A percentile compares a stretch with the other conserved stretches of the same genome.
phyloP scores from a whole-genome alignment of 1,140 invertebrate species.

The Stenopsyche tienmushanensis region DNA sequence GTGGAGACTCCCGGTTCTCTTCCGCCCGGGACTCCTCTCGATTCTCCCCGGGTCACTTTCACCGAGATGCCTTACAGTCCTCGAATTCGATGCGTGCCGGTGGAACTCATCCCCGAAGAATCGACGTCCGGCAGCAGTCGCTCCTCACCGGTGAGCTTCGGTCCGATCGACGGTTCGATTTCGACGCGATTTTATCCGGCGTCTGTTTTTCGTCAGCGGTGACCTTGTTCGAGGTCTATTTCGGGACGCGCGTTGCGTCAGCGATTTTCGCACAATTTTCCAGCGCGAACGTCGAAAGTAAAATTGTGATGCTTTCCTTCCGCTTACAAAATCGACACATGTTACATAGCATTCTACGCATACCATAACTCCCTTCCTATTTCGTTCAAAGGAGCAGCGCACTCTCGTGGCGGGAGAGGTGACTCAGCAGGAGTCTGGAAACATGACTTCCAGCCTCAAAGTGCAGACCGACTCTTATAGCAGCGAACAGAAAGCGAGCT shows the following conservation, averaged over 20 bases:
- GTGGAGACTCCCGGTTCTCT: slow-evolving; percentile 43
- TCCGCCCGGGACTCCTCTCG: slow-evolving; percentile 50
- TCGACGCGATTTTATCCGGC: not conserved
- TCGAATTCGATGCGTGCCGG: slow-evolving; percentile 33
- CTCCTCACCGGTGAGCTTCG: not conserved
- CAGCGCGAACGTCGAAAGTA: not conserved
- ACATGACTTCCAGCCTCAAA: slow-evolving; percentile 76
- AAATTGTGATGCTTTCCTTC: too few relatives aligned
- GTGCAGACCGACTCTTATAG: slow-evolving; percentile 83
- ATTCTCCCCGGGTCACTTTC: slow-evolving; percentile 29
- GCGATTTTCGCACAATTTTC: not conserved
- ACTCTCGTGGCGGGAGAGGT: slow-evolving; percentile 80
- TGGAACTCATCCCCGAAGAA: slow-evolving; percentile 21
- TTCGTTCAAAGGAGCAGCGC: slow-evolving; percentile 62
- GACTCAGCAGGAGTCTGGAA: slow-evolving; percentile 79
- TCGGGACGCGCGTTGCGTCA: not conserved
- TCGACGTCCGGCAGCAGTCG: not conserved
- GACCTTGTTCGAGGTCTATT: not conserved
- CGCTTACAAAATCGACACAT: too few relatives aligned
- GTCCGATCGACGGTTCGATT: not conserved
- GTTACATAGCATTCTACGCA: too few relatives aligned
- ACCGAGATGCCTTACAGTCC: slow-evolving; percentile 18
- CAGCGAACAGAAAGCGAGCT: slow-evolving; percentile 73
- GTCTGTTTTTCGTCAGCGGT: not conserved
- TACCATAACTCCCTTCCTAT: not conserved